Evolutionary conservation across 2,113 vertebrate species (phyloP).

Genomic region (Chaenocephalus aceratus): DNA sequence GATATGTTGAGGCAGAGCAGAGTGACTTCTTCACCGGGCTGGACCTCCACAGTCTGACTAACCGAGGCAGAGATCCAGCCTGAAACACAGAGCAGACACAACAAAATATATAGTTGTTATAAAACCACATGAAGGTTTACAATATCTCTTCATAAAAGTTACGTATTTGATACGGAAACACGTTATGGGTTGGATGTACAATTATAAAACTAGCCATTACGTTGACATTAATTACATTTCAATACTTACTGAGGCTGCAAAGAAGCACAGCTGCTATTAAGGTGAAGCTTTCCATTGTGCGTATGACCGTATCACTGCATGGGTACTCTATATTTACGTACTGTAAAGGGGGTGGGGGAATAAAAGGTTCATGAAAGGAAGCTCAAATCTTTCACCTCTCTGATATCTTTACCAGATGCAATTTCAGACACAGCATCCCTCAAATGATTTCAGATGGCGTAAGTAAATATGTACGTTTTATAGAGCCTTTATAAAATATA

Average conservation of each 20-base stretch:
- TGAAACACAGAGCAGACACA: slow-evolving; percentile 15
- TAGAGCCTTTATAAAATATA: neutral
- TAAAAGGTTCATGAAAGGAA: neutral
- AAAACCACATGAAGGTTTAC: too few relatives aligned
- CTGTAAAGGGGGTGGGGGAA: slow-evolving; percentile 17
- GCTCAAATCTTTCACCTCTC: neutral
- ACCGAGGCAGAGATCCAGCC: slow-evolving; percentile 8
- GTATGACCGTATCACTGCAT: neutral
- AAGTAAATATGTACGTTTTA: neutral
- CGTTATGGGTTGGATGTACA: too few relatives aligned
- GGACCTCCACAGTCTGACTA: slow-evolving; percentile 8
- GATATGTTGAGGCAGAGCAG: slow-evolving; percentile 11
- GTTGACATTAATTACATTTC: neutral
- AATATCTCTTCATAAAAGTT: too few relatives aligned
- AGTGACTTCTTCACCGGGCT: slow-evolving; percentile 17
- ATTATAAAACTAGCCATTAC: too few relatives aligned
- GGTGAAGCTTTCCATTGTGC: slow-evolving; percentile 16
- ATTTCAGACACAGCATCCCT: neutral
- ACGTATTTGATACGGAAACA: too few relatives aligned
- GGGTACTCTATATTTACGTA: neutral
- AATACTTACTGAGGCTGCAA: slow-evolving; percentile 38
- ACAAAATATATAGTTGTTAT: neutral
- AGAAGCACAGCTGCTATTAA: slow-evolving; percentile 15
- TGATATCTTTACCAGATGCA: neutral
- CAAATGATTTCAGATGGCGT: neutral